phyloP scores from a whole-genome alignment of 53 echinoderm and acorn worm species.

The Pentamera pediparva region DNA sequence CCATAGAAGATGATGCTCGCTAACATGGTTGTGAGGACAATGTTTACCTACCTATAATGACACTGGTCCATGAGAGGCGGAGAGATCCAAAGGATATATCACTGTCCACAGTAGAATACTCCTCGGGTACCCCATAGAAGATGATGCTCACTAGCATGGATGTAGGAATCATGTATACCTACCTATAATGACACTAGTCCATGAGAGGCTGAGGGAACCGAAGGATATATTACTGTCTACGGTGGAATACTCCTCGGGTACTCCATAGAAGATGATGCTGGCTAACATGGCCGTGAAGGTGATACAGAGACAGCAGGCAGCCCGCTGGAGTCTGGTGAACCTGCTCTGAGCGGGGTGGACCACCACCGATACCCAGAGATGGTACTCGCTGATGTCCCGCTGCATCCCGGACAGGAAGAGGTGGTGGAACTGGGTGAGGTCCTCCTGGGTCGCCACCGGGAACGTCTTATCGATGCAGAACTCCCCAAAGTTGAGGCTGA shows the following conservation, averaged over 20 bases:
- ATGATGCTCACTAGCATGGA: no score
- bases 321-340: conserved; percentile 82
- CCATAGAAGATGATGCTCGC: no score
- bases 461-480: conserved; percentile 63
- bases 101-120: no score
- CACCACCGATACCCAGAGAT: conserved; percentile 85
- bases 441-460: conserved; percentile 55
- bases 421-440: conserved; percentile 66
- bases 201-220: conserved; percentile 64
- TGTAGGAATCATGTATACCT: no score
- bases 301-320: conserved; percentile 77
- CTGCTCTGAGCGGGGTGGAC: conserved; percentile 62
- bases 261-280: conserved; percentile 82
- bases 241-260: conserved; percentile 50
- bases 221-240: conserved; percentile 44
- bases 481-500: conserved; percentile 62
- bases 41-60: no score
- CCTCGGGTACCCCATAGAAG: no score
- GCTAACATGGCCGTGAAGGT: conserved; percentile 73
- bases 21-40: no score
- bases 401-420: conserved; percentile 61
- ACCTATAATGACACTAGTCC: conserved; percentile 65
- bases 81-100: no score
- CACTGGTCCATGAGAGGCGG: no score
- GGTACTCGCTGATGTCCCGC: conserved; percentile 76